A percentile compares a stretch with the other conserved stretches of the same genome.
Conservation (phyloP, 2,113 vertebrate species). For the Pelobates fuscus region DNA sequence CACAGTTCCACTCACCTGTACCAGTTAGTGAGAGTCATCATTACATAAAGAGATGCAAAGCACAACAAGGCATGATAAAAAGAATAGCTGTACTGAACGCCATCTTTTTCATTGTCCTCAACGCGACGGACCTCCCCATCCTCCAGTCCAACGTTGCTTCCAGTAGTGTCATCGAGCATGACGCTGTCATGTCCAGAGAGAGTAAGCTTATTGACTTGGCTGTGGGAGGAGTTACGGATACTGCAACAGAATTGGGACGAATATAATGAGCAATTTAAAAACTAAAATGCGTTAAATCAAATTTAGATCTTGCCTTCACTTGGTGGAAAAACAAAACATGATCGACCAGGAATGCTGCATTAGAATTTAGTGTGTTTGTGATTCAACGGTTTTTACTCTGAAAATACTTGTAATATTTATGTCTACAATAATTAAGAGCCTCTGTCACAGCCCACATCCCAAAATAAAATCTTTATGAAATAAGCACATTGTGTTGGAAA, state of each 20-base stretch:
- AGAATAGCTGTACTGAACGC: slow-evolving; percentile 88
- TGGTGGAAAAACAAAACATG: no score
- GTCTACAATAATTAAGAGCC: no score
- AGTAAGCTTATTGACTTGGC: slow-evolving; percentile 90
- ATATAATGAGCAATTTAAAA: no score
- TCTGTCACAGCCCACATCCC: no score
- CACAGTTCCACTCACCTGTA: slow-evolving; percentile 87
- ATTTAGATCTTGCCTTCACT: no score
- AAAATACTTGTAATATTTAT: no score
- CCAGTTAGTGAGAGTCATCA: slow-evolving; percentile 98
- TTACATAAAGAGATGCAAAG: slow-evolving; percentile 91
- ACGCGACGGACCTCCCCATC: slow-evolving; percentile 68
- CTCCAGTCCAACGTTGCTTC: slow-evolving; percentile 51
- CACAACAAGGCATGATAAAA: slow-evolving; percentile 91
- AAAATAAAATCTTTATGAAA: no score
- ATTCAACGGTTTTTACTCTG: no score
- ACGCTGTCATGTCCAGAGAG: slow-evolving; percentile 78
- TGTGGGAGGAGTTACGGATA: slow-evolving; percentile 87
- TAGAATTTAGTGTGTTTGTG: no score
- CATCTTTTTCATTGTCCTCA: slow-evolving; percentile 83
- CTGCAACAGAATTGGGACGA: slow-evolving; percentile 64
- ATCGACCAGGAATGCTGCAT: no score
- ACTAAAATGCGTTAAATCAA: no score
- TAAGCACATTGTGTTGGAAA: no score
- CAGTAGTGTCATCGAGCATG: slow-evolving; percentile 71